A percentile compares a stretch with the other conserved stretches of the same genome.
These are phyloP conservation scores for Turritopsis rubra DNA, from an alignment of 30 jellyfish, hydroid and myxozoan species.

Conservation along the genomic window DNA sequence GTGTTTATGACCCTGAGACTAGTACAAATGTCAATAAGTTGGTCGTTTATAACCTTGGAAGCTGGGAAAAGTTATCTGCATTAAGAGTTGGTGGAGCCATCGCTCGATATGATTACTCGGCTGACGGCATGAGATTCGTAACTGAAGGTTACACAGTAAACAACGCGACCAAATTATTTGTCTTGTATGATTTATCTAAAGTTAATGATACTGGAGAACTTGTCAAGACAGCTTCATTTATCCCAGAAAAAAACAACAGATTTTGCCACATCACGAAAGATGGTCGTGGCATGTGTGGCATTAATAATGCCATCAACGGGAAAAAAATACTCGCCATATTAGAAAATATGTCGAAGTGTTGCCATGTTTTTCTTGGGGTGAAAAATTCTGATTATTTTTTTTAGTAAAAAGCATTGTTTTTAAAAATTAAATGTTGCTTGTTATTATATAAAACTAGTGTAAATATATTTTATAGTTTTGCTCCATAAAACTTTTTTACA, in stretches of 20 bases:
- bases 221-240: slow-evolving; percentile 31
- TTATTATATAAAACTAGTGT: no score
- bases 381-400: no score
- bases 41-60: not conserved
- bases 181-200: slow-evolving; percentile 44
- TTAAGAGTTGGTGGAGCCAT: not conserved
- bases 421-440: no score
- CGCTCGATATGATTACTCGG: not conserved
- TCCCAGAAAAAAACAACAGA: slow-evolving; percentile 71
- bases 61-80: not conserved
- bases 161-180: slow-evolving; percentile 37
- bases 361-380: no score
- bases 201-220: slow-evolving; percentile 29
- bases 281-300: no score
- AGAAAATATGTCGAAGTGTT: no score
- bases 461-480: no score
- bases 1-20: not conserved
- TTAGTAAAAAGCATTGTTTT: no score
- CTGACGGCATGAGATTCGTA: not conserved
- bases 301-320: no score
- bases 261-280: slow-evolving; percentile 37
- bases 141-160: slow-evolving; percentile 3
- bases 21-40: not conserved
- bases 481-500: no score
- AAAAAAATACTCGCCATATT: no score